These are phyloP conservation scores for Pogonomyrmex barbatus DNA, from an alignment of 1,140 invertebrate species.

Conservation along the genomic window DNA sequence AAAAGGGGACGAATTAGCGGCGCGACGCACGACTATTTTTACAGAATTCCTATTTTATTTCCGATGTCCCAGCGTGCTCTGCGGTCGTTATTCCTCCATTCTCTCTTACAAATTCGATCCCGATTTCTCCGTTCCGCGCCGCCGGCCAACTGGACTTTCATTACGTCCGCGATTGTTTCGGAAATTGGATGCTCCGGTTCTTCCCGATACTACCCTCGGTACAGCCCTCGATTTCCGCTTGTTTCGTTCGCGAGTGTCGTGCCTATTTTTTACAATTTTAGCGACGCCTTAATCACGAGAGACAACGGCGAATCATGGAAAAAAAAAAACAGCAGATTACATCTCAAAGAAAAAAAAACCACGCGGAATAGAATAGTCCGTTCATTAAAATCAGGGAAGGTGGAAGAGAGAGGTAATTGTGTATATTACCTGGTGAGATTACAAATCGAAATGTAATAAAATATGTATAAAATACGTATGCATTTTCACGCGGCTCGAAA, in stretches of 20 bases:
- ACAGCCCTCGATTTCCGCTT: conserved; percentile 38
- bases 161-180: conserved; percentile 50
- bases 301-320: neutral
- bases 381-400: neutral
- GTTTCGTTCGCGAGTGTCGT: conserved; percentile 24
- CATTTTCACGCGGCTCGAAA: neutral
- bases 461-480: neutral
- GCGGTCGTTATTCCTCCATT: conserved; percentile 62
- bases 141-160: conserved; percentile 39
- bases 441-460: neutral
- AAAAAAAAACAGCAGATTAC: neutral
- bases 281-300: conserved; percentile 43
- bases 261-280: conserved; percentile 39
- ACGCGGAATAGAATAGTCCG: neutral
- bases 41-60: conserved; percentile 74
- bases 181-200: conserved; percentile 49
- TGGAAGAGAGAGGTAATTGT: too few relatives aligned
- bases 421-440: too few relatives aligned
- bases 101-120: conserved; percentile 59
- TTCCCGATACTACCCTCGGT: conserved; percentile 29
- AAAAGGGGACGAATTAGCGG: conserved; percentile 32
- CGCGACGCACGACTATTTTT: conserved; percentile 64
- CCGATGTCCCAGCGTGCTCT: conserved; percentile 35
- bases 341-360: neutral
- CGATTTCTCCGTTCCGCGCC: conserved; percentile 12